Base-by-base conservation (phyloP, 2,888 invertebrate genomes). In the Cheilosia soror region DNA sequence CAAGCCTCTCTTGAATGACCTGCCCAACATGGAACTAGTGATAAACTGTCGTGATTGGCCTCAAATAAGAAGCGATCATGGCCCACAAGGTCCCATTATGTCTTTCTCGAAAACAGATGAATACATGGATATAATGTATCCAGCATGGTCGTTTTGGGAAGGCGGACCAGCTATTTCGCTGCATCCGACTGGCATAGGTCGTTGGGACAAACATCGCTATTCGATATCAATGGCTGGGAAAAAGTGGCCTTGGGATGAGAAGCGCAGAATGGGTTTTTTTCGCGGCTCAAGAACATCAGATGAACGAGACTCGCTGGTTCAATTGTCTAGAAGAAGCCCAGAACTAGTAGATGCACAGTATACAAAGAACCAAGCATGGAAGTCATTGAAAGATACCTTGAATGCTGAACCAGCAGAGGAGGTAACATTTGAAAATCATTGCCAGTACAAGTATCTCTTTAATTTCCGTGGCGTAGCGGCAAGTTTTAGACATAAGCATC, bases 361-460 rank as follows among this genome's bases (percentile, higher is more conserved):
- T 90, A 99, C 99, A 0, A 99, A 98, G 93, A 99, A 99, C 92
- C 99, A 99, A 93, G 99, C 98, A 0, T 99, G 98, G 98, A 98
- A 97, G 93, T 98, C 98, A 5, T 96, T 96, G 87, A 95, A 97
- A 95, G 99, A 99, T 90, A 99, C 98, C 0, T 93, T 99, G 9
- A 94, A 96, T 89, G 95, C 94, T 13, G 94, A 95, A 29, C 97
- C 99, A 62, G 98, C 98, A 0, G 89, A 94, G 73, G 98, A 98
- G 93, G 96, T 98, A 0, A 94, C 96, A 0, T 95, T 99, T 88
- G 97, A 97, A 93, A 95, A 97, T 11, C 99, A 99, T 91, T 99
- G 99, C 92, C 95, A 95, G 91, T 98, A 96, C 92, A 98, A 97
- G 92, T 99, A 97, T 91, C 93, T 99, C 49, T 98, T 99, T 90